These are phyloP conservation scores for Dendroctonus valens DNA, from an alignment of 1,140 invertebrate genomes.

Conservation along the genomic window DNA sequence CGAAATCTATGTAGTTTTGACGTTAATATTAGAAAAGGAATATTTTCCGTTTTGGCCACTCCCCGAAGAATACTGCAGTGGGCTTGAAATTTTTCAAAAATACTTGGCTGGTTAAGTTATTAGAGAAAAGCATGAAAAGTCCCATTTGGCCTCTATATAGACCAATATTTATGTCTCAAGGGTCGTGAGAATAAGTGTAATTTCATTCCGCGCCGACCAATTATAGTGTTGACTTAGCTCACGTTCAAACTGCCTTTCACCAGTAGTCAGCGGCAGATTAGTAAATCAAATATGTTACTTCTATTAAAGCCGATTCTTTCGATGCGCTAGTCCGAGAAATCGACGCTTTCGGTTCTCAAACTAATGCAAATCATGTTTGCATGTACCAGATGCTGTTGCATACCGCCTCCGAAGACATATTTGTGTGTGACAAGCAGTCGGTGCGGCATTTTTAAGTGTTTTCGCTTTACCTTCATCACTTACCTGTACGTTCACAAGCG, in stretches of 20 bases:
- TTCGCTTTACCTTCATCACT: constrained; percentile 3
- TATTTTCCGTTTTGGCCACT: no score
- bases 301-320: background rate
- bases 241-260: background rate
- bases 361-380: constrained; percentile 16
- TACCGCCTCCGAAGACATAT: constrained; percentile 6
- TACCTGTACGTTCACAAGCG: background rate
- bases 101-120: no score
- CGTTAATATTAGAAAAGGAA: no score
- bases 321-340: constrained; percentile 1
- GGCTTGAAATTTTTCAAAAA: no score
- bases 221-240: background rate
- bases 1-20: no score
- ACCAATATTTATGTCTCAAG: no score
- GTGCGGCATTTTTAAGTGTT: background rate
- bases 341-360: constrained; percentile 11
- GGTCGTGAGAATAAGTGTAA: no score
- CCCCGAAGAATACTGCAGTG: no score
- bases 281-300: background rate
- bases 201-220: no score
- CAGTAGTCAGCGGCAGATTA: background rate
- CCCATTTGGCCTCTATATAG: no score
- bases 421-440: constrained; percentile 2
- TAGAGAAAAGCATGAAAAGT: no score
- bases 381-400: constrained; percentile 10